Evolutionary conservation across 2,888 invertebrate genomes (phyloP).

Genomic region (Clistopyga incitator): DNA sequence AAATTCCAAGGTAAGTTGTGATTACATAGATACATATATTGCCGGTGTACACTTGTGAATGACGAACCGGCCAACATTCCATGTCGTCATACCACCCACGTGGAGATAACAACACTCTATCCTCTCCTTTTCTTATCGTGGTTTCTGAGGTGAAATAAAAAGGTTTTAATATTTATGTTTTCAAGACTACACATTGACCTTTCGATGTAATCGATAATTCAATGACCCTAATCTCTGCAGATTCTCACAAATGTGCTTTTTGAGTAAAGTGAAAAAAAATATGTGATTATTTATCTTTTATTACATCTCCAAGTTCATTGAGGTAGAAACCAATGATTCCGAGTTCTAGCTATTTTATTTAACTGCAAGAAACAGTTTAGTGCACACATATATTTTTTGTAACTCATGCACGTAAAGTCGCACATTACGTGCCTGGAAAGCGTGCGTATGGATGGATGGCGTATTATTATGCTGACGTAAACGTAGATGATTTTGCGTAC

Average conservation of each 20-base stretch:
- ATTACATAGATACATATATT: too few relatives aligned
- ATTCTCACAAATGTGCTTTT: not conserved
- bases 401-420: too few relatives aligned
- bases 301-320: not conserved
- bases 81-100: not conserved
- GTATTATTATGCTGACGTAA: too few relatives aligned
- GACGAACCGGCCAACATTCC: not conserved
- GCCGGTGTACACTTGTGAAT: not conserved
- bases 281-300: not conserved
- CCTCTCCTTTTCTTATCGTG: not conserved
- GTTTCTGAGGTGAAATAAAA: too few relatives aligned
- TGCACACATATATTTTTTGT: too few relatives aligned
- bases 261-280: not conserved
- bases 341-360: too few relatives aligned
- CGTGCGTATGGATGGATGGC: too few relatives aligned
- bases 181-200: not conserved
- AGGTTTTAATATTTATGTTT: not conserved
- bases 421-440: too few relatives aligned
- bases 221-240: not conserved
- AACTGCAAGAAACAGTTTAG: too few relatives aligned
- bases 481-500: too few relatives aligned
- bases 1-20: slow-evolving; percentile 34
- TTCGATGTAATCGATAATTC: not conserved
- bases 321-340: not conserved
- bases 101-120: not conserved